Evolutionary conservation across 1,140 invertebrate genomes (phyloP).

Genomic region (Zaprionus kolodkinae): DNA sequence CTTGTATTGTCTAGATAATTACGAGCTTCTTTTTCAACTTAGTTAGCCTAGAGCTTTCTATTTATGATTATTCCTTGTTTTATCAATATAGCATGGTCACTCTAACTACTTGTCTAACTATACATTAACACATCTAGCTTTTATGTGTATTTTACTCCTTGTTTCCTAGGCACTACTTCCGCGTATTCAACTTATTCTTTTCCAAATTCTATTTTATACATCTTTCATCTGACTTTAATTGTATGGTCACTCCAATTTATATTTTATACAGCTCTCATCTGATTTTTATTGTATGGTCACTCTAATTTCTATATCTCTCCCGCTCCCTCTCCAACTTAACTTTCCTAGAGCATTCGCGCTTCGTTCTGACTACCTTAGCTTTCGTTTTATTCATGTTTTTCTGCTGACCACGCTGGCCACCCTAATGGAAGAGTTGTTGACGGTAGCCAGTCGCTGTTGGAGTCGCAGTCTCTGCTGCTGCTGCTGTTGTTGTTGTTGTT

Average conservation of each 20-base stretch:
- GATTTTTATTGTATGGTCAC: background rate
- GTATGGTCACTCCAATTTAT: background rate
- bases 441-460: slow-evolving; percentile 66
- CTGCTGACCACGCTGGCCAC: slow-evolving; percentile 53
- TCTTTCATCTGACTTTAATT: too few species aligned
- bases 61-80: background rate
- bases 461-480: slow-evolving; percentile 4
- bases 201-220: too few species aligned
- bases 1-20: too few species aligned
- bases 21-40: background rate
- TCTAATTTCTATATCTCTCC: background rate
- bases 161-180: too few species aligned
- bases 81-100: background rate
- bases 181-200: background rate
- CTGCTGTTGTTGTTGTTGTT: slow-evolving; percentile 26
- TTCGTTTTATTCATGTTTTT: slow-evolving; percentile 18
- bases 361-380: background rate
- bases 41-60: background rate
- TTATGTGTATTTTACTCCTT: background rate
- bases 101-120: background rate
- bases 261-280: background rate
- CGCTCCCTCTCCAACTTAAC: background rate
- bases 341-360: slow-evolving; percentile 39
- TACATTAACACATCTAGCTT: background rate
- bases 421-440: slow-evolving; percentile 69